Conservation (phyloP, 2,113 vertebrate genomes). For the Actinemys pallida region DNA sequence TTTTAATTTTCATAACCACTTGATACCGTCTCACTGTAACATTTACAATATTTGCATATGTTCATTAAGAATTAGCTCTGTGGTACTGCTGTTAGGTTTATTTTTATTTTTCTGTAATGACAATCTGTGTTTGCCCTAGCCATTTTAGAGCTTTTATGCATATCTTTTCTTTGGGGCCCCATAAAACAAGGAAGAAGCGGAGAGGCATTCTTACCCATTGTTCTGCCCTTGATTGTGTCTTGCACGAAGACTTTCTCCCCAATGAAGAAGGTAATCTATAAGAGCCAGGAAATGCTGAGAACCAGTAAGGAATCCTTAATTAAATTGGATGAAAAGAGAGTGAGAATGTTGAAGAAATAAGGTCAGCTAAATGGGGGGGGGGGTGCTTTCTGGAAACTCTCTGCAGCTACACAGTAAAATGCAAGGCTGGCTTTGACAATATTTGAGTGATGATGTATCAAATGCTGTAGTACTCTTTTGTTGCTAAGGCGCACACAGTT, state of each 20-base stretch:
- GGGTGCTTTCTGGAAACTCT: neutral
- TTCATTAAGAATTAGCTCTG: slow-evolving; percentile 53
- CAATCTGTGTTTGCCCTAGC: neutral
- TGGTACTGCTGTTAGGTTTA: neutral
- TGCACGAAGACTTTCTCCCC: neutral
- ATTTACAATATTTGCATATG: slow-evolving; percentile 35
- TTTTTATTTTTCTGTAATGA: neutral
- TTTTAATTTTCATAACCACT: slow-evolving; percentile 45
- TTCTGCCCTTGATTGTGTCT: slow-evolving; percentile 42
- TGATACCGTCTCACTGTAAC: slow-evolving; percentile 13
- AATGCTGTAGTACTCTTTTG: slow-evolving; percentile 58
- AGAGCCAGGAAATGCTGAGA: slow-evolving; percentile 38
- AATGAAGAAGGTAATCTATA: slow-evolving; percentile 11
- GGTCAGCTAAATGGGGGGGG: slow-evolving; percentile 42
- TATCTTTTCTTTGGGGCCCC: neutral
- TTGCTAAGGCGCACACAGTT: slow-evolving; percentile 60
- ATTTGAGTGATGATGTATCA: slow-evolving; percentile 50
- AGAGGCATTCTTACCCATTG: neutral
- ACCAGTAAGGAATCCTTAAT: slow-evolving; percentile 36
- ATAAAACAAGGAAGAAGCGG: neutral
- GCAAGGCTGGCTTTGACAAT: slow-evolving; percentile 35
- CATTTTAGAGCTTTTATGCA: neutral
- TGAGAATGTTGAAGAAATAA: slow-evolving; percentile 53
- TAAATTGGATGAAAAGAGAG: slow-evolving; percentile 53
- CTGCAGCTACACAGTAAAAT: slow-evolving; percentile 23